These are phyloP conservation scores for Zophobas morio DNA, from an alignment of 1,140 invertebrate genomes.

Conservation along the genomic window DNA sequence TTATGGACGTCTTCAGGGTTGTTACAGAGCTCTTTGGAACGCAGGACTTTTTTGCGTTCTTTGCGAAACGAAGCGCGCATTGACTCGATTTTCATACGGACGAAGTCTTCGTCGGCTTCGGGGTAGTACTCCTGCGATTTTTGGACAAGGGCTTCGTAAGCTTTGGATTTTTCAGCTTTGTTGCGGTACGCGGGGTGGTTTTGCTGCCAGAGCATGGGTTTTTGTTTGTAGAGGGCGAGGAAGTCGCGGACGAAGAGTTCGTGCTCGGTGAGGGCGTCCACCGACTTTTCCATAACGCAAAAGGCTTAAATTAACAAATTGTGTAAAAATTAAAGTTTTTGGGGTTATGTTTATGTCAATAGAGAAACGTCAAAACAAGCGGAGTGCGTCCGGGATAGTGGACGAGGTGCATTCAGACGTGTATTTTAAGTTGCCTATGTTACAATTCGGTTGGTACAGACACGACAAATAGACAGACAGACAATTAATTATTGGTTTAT, in stretches of 20 bases:
- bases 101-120: conserved; percentile 57
- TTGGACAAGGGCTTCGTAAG: conserved; percentile 51
- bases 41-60: conserved; percentile 54
- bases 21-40: conserved; percentile 37
- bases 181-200: conserved; percentile 55
- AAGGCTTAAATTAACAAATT: too few relatives aligned
- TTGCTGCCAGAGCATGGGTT: conserved; percentile 55
- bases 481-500: too few relatives aligned
- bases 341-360: too few relatives aligned
- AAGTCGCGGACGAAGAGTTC: conserved; percentile 57
- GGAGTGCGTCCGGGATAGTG: too few relatives aligned
- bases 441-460: too few relatives aligned
- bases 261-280: conserved; percentile 49
- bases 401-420: too few relatives aligned
- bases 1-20: conserved; percentile 52
- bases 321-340: too few relatives aligned
- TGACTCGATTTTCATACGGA: conserved; percentile 54
- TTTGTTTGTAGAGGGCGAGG: conserved; percentile 50
- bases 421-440: too few relatives aligned
- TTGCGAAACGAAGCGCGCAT: conserved; percentile 53
- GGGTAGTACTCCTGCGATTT: conserved; percentile 56
- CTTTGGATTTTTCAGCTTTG: conserved; percentile 45
- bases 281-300: conserved; percentile 36
- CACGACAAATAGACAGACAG: too few relatives aligned
- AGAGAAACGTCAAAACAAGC: too few relatives aligned